A percentile compares a stretch with the other conserved stretches of the same genome.
These are phyloP conservation scores for Sturnus vulgaris DNA, from an alignment of 2,113 vertebrate genomes.

Conservation along the genomic window DNA sequence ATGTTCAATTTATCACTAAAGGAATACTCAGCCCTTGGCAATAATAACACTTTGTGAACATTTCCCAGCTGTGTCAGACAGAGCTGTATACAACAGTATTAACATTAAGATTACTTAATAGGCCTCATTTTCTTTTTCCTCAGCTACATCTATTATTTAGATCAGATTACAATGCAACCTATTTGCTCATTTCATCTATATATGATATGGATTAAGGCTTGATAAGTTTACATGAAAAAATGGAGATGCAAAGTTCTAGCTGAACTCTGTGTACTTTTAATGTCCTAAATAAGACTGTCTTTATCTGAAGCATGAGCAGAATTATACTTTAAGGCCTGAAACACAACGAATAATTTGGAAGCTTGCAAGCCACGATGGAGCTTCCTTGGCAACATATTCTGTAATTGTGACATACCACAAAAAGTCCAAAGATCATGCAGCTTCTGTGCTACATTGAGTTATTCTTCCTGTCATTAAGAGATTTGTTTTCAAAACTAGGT, in stretches of 20 bases:
- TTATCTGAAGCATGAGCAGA: neutral
- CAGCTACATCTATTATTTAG: neutral
- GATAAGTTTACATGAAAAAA: neutral
- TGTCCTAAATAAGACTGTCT: neutral
- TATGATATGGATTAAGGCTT: neutral
- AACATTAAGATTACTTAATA: neutral
- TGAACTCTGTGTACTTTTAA: neutral
- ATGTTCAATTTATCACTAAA: neutral
- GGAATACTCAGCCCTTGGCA: neutral
- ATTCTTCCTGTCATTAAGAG: neutral
- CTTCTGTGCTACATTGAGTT: neutral
- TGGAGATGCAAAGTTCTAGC: neutral
- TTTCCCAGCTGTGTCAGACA: neutral
- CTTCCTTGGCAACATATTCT: neutral
- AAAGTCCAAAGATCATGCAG: neutral
- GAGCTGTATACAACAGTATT: neutral
- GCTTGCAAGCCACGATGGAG: neutral
- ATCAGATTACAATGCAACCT: neutral
- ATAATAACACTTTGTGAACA: neutral
- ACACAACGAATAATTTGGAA: neutral
- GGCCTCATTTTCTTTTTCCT: neutral
- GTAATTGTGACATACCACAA: neutral
- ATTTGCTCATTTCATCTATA: neutral
- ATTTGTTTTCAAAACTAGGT: slow-evolving; percentile 11
- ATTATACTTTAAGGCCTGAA: neutral